Percentiles rank a stretch among this genome's conserved stretches.
Evolutionary conservation across 2,113 vertebrate species (phyloP).

Genomic region (Aleadryas rufinucha): DNA sequence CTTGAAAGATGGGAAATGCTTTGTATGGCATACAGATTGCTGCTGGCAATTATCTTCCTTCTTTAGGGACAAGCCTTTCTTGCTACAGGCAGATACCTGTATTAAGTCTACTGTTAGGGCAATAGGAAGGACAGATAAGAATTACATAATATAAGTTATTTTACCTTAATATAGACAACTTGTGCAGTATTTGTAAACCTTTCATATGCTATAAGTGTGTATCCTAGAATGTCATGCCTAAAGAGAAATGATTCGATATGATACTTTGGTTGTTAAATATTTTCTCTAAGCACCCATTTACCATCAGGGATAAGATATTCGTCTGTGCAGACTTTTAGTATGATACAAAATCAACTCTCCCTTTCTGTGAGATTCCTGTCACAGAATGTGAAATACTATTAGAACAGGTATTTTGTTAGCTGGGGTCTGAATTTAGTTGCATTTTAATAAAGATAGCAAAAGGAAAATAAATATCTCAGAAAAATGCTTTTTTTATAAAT

Average conservation of each 20-base stretch:
- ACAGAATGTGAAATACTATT: neutral
- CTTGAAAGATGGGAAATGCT: neutral
- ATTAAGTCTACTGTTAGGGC: neutral
- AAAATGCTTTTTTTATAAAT: neutral
- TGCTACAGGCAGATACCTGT: neutral
- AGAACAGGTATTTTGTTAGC: neutral
- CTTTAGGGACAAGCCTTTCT: neutral
- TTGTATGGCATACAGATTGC: neutral
- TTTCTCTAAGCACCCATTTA: rapidly evolving
- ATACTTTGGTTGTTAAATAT: neutral
- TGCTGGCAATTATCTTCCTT: neutral
- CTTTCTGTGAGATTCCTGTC: neutral
- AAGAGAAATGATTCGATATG: neutral
- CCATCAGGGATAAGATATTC: neutral
- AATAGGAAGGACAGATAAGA: neutral
- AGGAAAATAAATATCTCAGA: neutral
- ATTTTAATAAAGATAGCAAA: neutral
- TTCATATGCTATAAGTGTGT: neutral
- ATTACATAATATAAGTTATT: neutral
- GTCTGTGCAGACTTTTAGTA: neutral
- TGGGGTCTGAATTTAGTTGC: neutral
- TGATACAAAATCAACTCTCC: neutral
- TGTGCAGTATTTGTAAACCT: neutral
- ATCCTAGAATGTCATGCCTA: neutral
- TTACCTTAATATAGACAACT: neutral